Base-by-base conservation (phyloP, 2,888 invertebrate genomes). In the Drosophila peninsularis region DNA sequence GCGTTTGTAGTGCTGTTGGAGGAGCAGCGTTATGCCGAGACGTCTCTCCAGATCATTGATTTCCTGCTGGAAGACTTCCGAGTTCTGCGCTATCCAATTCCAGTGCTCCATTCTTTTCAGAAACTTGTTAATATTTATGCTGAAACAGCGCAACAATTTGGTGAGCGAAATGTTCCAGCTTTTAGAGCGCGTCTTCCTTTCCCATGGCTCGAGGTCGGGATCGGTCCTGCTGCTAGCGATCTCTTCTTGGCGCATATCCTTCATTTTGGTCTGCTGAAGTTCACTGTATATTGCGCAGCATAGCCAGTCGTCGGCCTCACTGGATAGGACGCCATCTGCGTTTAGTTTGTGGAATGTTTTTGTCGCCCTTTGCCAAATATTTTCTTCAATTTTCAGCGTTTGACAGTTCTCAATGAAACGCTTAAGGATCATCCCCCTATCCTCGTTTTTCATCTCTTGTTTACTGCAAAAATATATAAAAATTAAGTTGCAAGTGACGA, bases 131-230 rank as follows among this genome's bases (percentile, higher is more conserved):
- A 81, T 71, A 55, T 75, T 81, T 0, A 88, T 62, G 17, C 50
- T 52, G 14, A 87, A 87, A 24, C 34, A 44, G 32, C 56, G 60
- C 37, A 85, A 44, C 9, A 88, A 49, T n/a, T 72, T 57, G 3
- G 84, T 81, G 5, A 85, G 47, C 10, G 84, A 75, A 6, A 83
- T 66, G 36, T 82, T 88, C 83, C 83, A 83, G 66, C 82, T 84
- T 3, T 65, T 57, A 7, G 6, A 52, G 7, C 57, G 62, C 1
- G 47, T 5, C 30, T 74, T 62, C 11, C 52, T 41, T 11, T 61
- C 60, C 47, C 56, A 56, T 37, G 50, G 44, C 42, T 24, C 13
- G 4, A 30, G n/a, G 0, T 44, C 32, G 17, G 6, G 32, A 9
- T 68, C 41, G 5, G 19, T 13, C 7, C 17, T 58, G 30, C 30